Evolutionary conservation across 2,888 invertebrate species (phyloP).

Genomic region (Pharmacophagus antenor): DNA sequence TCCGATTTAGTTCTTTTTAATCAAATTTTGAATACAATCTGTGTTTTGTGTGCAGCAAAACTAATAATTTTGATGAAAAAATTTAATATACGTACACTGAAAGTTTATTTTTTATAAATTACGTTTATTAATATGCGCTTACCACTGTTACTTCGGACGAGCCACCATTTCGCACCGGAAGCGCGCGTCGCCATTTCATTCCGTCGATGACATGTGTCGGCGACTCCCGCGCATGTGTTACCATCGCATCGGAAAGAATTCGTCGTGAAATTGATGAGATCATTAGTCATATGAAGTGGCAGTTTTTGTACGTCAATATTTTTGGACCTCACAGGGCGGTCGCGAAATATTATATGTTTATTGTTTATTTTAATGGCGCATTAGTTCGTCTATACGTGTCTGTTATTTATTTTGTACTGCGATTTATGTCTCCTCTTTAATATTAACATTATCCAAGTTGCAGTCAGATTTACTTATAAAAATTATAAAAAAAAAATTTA

Average conservation of each 20-base stretch:
- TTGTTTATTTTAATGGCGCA: neutral
- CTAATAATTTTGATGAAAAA: no score
- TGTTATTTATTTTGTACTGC: neutral
- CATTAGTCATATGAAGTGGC: conserved; percentile 68
- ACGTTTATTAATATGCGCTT: conserved; percentile 20
- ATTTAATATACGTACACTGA: no score
- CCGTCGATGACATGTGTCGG: conserved; percentile 67
- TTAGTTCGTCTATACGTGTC: neutral
- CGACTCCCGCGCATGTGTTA: conserved; percentile 56
- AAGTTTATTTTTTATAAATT: no score
- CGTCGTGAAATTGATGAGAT: conserved; percentile 69
- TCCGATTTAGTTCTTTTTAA: no score
- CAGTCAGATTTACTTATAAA: no score
- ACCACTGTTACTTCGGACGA: conserved; percentile 39
- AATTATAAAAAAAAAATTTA: no score
- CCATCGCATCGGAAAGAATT: conserved; percentile 50
- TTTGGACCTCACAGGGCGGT: conserved; percentile 60
- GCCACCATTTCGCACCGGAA: conserved; percentile 59
- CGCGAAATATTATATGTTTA: conserved; percentile 4
- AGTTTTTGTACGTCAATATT: conserved; percentile 39
- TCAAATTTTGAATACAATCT: no score
- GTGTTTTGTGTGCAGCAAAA: no score
- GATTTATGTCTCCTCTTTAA: neutral
- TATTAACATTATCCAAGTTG: no score
- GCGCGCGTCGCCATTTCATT: conserved; percentile 57